Evolutionary conservation across 2,113 vertebrate species (phyloP).

Genomic region (Turnix velox): DNA sequence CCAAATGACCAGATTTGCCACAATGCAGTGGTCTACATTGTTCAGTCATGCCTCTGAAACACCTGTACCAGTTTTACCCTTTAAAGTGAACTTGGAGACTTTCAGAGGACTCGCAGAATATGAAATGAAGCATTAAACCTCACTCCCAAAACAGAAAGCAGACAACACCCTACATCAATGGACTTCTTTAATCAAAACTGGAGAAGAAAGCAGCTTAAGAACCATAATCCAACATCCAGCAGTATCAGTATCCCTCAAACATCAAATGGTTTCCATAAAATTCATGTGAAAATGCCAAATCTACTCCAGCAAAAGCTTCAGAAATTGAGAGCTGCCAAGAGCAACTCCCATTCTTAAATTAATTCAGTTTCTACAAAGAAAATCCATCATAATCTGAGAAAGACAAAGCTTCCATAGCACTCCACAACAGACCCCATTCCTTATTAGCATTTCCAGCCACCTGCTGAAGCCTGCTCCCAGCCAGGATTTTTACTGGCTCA

Average conservation of each 20-base stretch:
- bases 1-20: not conserved
- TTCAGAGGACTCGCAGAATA: not conserved
- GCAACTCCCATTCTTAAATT: not conserved
- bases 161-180: not conserved
- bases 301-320: conserved; percentile 1
- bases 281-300: not conserved
- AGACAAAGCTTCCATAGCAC: not conserved
- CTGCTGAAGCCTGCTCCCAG: conserved; percentile 4
- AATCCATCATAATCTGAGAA: not conserved
- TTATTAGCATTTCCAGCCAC: conserved; percentile 46
- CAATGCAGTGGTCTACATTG: rapidly evolving
- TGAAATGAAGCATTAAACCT: not conserved
- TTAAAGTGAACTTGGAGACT: not conserved
- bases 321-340: not conserved
- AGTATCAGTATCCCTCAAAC: not conserved
- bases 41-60: not conserved
- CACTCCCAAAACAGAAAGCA: not conserved
- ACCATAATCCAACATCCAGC: not conserved
- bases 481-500: conserved; percentile 33
- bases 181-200: not conserved
- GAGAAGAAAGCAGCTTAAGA: not conserved
- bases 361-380: conserved; percentile 10
- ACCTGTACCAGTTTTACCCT: not conserved
- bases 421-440: not conserved
- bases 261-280: not conserved